phyloP scores from a whole-genome alignment of 2,113 vertebrate species.

The Felis catus region DNA sequence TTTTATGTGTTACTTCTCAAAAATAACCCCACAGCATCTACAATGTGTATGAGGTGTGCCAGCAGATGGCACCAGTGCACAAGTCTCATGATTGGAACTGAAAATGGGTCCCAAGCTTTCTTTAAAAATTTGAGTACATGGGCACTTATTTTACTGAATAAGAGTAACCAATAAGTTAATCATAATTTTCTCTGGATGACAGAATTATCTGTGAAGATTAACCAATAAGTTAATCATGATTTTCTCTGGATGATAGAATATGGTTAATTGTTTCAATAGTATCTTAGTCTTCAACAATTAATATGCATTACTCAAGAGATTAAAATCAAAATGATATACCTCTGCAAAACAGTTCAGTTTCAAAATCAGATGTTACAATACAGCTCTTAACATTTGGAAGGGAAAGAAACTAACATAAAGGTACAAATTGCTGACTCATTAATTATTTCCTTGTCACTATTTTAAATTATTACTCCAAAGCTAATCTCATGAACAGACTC shows the following conservation, averaged over 20 bases:
- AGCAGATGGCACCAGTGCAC: slow-evolving; percentile 19
- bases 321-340: not conserved
- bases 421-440: not conserved
- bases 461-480: not conserved
- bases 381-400: not conserved
- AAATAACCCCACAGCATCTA: not conserved
- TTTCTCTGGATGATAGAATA: not conserved
- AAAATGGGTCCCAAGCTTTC: not conserved
- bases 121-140: not conserved
- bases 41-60: not conserved
- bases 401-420: not conserved
- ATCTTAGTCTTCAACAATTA: not conserved
- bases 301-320: not conserved
- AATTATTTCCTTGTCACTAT: not conserved
- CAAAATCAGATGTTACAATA: not conserved
- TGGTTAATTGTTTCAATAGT: not conserved
- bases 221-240: not conserved
- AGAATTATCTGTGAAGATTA: not conserved
- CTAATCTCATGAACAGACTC: not conserved
- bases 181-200: not conserved
- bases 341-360: not conserved
- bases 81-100: not conserved
- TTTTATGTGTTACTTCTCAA: not conserved
- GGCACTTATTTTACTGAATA: not conserved
- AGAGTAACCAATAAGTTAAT: not conserved